Percentiles rank a stretch among this genome's conserved stretches.
Conservation (phyloP, 2,113 vertebrate genomes). For the Turdus rufiventris region DNA sequence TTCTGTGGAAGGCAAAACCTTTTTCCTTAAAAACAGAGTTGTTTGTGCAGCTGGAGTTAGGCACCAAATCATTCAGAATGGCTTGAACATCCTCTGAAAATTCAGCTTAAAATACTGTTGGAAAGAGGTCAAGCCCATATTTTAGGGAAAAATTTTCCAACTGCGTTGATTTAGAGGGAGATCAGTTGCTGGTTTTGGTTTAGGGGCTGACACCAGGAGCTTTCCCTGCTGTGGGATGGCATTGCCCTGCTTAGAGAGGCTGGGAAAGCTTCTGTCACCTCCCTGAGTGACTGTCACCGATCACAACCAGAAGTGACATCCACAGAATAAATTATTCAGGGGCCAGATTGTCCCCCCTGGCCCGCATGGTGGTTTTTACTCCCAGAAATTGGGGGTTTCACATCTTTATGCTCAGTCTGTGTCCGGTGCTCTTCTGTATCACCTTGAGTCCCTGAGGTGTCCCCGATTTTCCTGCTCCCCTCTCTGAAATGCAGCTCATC, state of each 20-base stretch:
- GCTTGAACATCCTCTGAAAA: neutral
- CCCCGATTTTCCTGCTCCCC: neutral
- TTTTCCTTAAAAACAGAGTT: neutral
- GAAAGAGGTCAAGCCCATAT: rapidly evolving
- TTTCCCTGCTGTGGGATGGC: rapidly evolving
- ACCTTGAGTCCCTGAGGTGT: neutral
- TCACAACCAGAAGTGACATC: neutral
- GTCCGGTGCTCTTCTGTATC: neutral
- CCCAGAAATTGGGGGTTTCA: rapidly evolving
- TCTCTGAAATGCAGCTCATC: neutral
- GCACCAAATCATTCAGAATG: neutral
- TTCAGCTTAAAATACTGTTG: neutral
- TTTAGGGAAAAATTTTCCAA: neutral
- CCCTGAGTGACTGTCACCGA: neutral
- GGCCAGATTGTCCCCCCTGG: neutral
- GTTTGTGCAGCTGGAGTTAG: neutral
- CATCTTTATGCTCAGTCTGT: rapidly evolving
- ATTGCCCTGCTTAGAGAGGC: neutral
- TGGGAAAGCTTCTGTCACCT: neutral
- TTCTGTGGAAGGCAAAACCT: neutral
- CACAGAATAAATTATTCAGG: neutral
- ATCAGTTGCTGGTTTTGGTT: neutral
- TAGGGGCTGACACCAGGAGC: neutral
- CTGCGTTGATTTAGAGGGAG: rapidly evolving
- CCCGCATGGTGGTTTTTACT: rapidly evolving